Percentiles rank a stretch among this genome's conserved stretches.
Evolutionary conservation across 2,888 invertebrate genomes (phyloP).

Genomic region (Zele albiditarsus): DNA sequence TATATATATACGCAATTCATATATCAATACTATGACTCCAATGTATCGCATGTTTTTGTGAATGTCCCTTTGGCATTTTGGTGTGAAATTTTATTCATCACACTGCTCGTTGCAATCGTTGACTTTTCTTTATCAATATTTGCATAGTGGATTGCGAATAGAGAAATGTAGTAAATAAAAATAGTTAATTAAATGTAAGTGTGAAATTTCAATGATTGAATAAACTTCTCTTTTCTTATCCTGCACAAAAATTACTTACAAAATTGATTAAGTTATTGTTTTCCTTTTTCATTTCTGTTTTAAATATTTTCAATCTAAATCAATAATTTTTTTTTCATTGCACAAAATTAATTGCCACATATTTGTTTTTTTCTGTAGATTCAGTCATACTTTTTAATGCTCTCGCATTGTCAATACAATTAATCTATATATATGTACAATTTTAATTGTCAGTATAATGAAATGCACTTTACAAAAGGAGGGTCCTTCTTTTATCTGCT

Average conservation of each 20-base stretch:
- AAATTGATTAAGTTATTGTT: background rate
- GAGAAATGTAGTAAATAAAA: background rate
- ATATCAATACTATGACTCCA: background rate
- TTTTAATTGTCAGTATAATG: conserved; percentile 25
- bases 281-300: background rate
- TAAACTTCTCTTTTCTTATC: background rate
- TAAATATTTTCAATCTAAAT: conserved; percentile 16
- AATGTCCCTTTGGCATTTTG: conserved; percentile 6
- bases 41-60: background rate
- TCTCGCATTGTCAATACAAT: conserved; percentile 14
- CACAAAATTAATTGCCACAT: conserved; percentile 20
- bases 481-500: conserved; percentile 40
- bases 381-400: conserved; percentile 12
- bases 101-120: background rate
- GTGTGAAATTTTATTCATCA: background rate
- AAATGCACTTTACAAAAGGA: conserved; percentile 43
- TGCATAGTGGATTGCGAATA: background rate
- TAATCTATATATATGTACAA: conserved; percentile 39
- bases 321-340: conserved; percentile 27
- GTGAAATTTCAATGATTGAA: background rate
- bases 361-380: background rate
- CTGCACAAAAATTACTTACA: background rate
- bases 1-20: background rate
- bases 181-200: background rate
- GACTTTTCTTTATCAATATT: background rate